Evolutionary conservation across 2,888 invertebrate genomes (phyloP), one percentile per base, ranked within the genome.

Genomic region (Euspilapteryx auroguttella): DNA sequence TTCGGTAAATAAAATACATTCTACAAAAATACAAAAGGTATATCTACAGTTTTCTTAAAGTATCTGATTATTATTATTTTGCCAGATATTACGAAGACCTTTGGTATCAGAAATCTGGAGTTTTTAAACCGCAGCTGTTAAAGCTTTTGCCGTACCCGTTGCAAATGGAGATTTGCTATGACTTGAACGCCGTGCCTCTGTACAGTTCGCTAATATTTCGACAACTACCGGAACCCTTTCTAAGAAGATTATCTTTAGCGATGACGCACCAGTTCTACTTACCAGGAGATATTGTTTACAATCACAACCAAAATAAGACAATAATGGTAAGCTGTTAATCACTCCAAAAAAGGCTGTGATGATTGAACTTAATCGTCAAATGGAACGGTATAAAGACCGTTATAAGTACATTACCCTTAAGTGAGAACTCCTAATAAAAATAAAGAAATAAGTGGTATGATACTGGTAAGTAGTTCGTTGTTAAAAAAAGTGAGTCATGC

Each of bases 181-280:
- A 79, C 39, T 46, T 78, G 23, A 79, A 78, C 37, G 75, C 71
- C 25, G 66, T 69, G 24, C 66, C 75, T 10, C 54, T 79, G 1
- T 73, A 65, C 37, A 66, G 73, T 39, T 79, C 79, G 2, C 41
- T 78, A 25, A 42, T 79, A 50, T 79, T 80, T 40, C 55, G 71
- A 40, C 61, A 73, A 43, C 59, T 77, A 37, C 76, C 77, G 28
- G 77, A 78, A 50, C 57, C 77, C 31, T 78, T 79, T 44, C 50
- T 79, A 23, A 57, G 79, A 42, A 59, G 73, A 40, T 41, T 80
- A 27, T 73, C 79, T 8, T 46, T 69, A 23, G 59, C 62, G 21
- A 78, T 80, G 77, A 59, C 53, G 41, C 77, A 76, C 37, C 71
- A 77, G 36, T 78, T 77, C 48, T 78, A 71, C 49, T 57, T 77